Conservation (phyloP, 2,888 invertebrate species). For the Orchestes rusci region DNA sequence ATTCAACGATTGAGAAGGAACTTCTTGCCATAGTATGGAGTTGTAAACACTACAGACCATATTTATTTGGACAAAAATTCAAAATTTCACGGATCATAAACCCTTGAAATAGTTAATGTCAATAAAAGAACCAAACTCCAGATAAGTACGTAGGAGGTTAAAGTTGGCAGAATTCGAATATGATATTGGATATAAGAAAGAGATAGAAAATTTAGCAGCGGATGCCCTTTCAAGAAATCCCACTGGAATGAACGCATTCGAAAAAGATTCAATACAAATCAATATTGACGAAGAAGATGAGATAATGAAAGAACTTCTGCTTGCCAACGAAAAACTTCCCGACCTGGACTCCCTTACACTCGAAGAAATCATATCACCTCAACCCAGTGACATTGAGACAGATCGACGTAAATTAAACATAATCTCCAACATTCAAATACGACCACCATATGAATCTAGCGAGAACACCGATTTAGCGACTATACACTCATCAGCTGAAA, state of each 20-base stretch:
- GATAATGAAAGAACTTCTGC: not conserved
- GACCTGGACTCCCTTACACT: too few relatives aligned
- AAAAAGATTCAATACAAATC: constrained; percentile 1
- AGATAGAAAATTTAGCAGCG: constrained; percentile 15
- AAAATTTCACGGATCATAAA: constrained; percentile 24
- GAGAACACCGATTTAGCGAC: constrained; percentile 3
- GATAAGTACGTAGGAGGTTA: too few relatives aligned
- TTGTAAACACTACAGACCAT: constrained; percentile 1
- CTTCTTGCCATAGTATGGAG: constrained; percentile 4
- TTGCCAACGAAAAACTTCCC: too few relatives aligned
- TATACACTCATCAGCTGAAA: constrained; percentile 9
- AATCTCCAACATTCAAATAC: constrained; percentile 1
- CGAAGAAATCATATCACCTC: too few relatives aligned
- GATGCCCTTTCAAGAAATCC: too few relatives aligned
- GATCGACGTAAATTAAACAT: not conserved
- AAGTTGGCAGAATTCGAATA: constrained; percentile 20
- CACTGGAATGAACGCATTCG: constrained; percentile 4
- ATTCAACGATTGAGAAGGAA: constrained; percentile 1
- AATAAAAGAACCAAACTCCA: constrained; percentile 24
- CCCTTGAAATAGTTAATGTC: constrained; percentile 26
- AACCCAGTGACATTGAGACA: too few relatives aligned
- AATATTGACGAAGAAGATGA: too few relatives aligned
- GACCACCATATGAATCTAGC: not conserved
- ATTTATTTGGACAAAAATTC: not conserved
- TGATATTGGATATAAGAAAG: constrained; percentile 17